Conservation (phyloP, 1,140 invertebrate genomes). For the Drosophila ohnishii region DNA sequence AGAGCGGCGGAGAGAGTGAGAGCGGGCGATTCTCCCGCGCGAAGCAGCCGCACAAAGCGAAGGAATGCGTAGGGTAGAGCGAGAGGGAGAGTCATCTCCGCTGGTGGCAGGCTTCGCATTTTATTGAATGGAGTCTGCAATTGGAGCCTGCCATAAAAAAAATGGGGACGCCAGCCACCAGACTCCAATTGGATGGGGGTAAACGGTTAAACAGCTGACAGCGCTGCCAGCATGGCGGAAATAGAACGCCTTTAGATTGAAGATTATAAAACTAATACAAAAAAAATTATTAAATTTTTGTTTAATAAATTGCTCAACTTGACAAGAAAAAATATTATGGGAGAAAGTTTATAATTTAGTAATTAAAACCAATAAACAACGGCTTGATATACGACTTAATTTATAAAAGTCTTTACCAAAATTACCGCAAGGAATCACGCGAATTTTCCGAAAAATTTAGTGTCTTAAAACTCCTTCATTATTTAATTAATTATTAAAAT, state of each 20-base stretch:
- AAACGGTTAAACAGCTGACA: slow-evolving; percentile 49
- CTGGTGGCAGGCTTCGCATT: slow-evolving; percentile 51
- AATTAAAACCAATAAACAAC: not conserved
- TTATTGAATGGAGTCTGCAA: slow-evolving; percentile 55
- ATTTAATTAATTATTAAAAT: not conserved
- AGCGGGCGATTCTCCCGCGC: slow-evolving; percentile 47
- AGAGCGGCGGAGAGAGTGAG: slow-evolving; percentile 18
- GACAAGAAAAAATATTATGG: no score
- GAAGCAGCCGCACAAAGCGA: slow-evolving; percentile 44
- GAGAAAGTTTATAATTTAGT: not conserved
- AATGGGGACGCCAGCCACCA: slow-evolving; percentile 26
- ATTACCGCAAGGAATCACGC: no score
- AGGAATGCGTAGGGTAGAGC: slow-evolving; percentile 28
- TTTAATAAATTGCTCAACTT: not conserved
- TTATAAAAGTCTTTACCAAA: no score
- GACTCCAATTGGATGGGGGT: slow-evolving; percentile 20
- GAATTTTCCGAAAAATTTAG: not conserved
- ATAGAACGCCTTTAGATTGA: not conserved
- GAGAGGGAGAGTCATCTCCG: slow-evolving; percentile 22
- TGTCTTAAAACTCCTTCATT: not conserved
- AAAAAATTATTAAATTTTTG: no score
- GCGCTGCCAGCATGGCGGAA: slow-evolving; percentile 49
- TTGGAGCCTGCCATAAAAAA: slow-evolving; percentile 32
- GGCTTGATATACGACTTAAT: not conserved
- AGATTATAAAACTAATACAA: not conserved